Conservation (phyloP, 2,113 vertebrate species). For the Butastur rufipennis region DNA sequence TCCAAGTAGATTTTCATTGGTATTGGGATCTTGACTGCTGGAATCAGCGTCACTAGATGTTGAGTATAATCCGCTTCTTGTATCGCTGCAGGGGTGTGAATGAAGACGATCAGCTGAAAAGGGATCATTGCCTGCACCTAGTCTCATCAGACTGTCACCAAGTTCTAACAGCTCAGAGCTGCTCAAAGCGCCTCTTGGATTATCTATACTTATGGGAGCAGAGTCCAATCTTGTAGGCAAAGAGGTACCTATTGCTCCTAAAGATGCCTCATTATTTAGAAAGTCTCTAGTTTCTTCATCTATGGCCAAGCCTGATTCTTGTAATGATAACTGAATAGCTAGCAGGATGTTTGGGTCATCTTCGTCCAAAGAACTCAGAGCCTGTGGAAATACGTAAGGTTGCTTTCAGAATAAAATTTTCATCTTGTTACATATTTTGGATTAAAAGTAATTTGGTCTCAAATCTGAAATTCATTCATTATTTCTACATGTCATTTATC, state of each 20-base stretch:
- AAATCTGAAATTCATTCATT: background rate
- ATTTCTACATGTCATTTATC: background rate
- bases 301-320: constrained; percentile 87
- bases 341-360: constrained; percentile 97
- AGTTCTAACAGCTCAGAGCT: constrained; percentile 94
- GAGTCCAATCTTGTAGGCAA: constrained; percentile 90
- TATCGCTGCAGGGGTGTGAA: constrained; percentile 73
- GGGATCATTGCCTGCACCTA: constrained; percentile 81
- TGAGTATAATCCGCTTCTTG: constrained; percentile 71
- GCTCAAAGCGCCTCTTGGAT: constrained; percentile 84
- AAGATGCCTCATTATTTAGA: constrained; percentile 83
- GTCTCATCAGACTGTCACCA: constrained; percentile 84
- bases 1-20: constrained; percentile 90
- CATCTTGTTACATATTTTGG: background rate
- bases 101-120: constrained; percentile 75
- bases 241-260: constrained; percentile 93
- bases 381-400: constrained; percentile 71
- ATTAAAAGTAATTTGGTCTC: background rate
- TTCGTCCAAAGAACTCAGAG: constrained; percentile 92
- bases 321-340: constrained; percentile 96
- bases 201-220: constrained; percentile 76
- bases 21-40: constrained; percentile 74
- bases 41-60: constrained; percentile 78
- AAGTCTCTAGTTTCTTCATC: constrained; percentile 81
- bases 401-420: constrained; percentile 18